Conservation (phyloP, 2,888 invertebrate genomes). For the Phalera bucephala region DNA sequence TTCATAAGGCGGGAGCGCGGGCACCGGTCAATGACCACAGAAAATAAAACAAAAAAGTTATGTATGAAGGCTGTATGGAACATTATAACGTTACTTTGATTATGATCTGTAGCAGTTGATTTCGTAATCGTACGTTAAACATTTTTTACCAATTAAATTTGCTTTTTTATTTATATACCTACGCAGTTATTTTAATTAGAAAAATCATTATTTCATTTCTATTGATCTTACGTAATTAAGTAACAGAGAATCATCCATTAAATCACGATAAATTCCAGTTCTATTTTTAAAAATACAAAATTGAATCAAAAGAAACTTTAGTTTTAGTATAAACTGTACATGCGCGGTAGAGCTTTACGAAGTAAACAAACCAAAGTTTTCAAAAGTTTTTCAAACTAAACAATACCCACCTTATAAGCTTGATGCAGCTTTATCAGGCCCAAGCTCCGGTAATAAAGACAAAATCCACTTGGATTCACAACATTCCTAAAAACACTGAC, state of each 20-base stretch:
- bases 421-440: constrained; percentile 48
- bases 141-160: no score
- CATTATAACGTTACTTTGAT: background rate
- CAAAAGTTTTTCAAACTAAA: constrained; percentile 52
- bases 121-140: no score
- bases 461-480: constrained; percentile 76
- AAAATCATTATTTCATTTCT: no score
- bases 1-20: constrained; percentile 46
- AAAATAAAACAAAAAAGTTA: constrained; percentile 31
- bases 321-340: no score
- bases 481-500: constrained; percentile 76
- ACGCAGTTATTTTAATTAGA: no score
- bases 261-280: no score
- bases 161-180: no score
- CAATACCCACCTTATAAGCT: constrained; percentile 56
- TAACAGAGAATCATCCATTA: no score
- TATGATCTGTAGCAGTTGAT: no score
- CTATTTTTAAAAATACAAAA: no score
- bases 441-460: constrained; percentile 54
- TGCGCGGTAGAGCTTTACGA: constrained; percentile 63
- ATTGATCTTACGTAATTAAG: no score
- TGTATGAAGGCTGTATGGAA: constrained; percentile 11
- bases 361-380: constrained; percentile 72
- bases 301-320: no score
- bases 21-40: constrained; percentile 54